These are phyloP conservation scores for Chydorus sphaericus DNA, from an alignment of 2,888 invertebrate species.

Conservation along the genomic window DNA sequence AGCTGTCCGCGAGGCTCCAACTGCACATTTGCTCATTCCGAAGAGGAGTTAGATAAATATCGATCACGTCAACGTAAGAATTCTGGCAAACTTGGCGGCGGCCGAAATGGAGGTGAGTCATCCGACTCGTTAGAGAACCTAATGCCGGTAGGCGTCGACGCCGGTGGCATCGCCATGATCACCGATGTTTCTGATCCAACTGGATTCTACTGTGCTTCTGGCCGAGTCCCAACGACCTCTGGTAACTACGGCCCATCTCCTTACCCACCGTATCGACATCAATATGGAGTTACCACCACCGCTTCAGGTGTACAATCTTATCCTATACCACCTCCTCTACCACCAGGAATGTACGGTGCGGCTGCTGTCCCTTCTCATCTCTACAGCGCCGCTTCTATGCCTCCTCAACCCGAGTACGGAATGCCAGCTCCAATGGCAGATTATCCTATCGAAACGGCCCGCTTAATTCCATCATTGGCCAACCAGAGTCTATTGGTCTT, in stretches of 20 bases:
- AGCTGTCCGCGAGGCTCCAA: constrained; percentile 72
- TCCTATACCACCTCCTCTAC: neutral
- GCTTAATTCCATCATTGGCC: constrained; percentile 17
- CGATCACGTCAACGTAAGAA: constrained; percentile 14
- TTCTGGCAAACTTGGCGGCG: constrained; percentile 10
- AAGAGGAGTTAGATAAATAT: constrained; percentile 70
- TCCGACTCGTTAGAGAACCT: constrained; percentile 12
- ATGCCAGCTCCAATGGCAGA: constrained; percentile 22
- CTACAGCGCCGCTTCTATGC: constrained; percentile 17
- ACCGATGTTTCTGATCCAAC: constrained; percentile 2
- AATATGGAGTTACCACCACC: neutral
- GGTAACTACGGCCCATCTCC: neutral
- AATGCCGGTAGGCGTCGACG: neutral
- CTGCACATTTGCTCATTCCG: constrained; percentile 85
- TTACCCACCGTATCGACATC: neutral
- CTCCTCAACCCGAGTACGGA: constrained; percentile 26
- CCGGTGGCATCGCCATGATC: constrained; percentile 4
- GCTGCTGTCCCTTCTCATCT: neutral
- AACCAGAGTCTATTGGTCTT: constrained; percentile 35
- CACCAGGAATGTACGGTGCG: neutral
- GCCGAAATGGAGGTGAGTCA: neutral
- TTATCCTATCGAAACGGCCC: constrained; percentile 21
- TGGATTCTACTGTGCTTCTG: neutral
- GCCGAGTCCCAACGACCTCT: neutral
- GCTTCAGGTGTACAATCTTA: neutral